Percentiles rank a stretch among this genome's conserved stretches.
Evolutionary conservation across 2,888 invertebrate species (phyloP).

Genomic region (Mechanitis messenoides): DNA sequence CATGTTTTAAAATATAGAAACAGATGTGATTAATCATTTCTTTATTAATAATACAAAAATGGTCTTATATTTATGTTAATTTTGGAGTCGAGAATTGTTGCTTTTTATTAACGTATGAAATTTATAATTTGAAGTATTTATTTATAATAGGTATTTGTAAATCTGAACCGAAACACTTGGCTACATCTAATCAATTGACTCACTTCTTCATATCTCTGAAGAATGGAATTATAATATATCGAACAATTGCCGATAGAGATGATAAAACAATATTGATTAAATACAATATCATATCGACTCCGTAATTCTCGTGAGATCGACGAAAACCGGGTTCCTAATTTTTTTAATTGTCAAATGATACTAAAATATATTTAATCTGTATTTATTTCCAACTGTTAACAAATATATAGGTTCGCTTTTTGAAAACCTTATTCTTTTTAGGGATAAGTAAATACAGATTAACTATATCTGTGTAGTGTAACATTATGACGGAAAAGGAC

Average conservation of each 20-base stretch:
- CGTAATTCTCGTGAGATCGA: conserved; percentile 46
- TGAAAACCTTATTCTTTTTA: conserved; percentile 6
- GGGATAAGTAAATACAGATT: conserved; percentile 18
- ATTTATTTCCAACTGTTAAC: conserved; percentile 11
- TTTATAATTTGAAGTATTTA: not conserved
- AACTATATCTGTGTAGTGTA: conserved; percentile 10
- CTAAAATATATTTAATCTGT: conserved; percentile 24
- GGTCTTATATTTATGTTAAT: too few relatives aligned
- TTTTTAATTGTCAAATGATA: conserved; percentile 35
- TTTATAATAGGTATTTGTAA: not conserved
- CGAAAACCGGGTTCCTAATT: conserved; percentile 5
- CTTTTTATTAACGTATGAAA: too few relatives aligned
- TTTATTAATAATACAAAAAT: too few relatives aligned
- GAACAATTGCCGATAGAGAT: conserved; percentile 45
- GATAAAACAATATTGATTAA: conserved; percentile 41
- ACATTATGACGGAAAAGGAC: conserved; percentile 47
- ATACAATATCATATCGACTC: conserved; percentile 11
- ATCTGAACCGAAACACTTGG: conserved; percentile 13
- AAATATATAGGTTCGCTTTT: not conserved
- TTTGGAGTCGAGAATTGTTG: too few relatives aligned
- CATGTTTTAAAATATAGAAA: too few relatives aligned
- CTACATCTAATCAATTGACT: conserved; percentile 25
- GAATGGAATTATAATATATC: conserved; percentile 34
- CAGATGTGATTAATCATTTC: too few relatives aligned
- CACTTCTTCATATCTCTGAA: conserved; percentile 22